A percentile compares a stretch with the other conserved stretches of the same genome.
phyloP scores from a whole-genome alignment of 2,888 invertebrate species.

The Parnassius glacialis region DNA sequence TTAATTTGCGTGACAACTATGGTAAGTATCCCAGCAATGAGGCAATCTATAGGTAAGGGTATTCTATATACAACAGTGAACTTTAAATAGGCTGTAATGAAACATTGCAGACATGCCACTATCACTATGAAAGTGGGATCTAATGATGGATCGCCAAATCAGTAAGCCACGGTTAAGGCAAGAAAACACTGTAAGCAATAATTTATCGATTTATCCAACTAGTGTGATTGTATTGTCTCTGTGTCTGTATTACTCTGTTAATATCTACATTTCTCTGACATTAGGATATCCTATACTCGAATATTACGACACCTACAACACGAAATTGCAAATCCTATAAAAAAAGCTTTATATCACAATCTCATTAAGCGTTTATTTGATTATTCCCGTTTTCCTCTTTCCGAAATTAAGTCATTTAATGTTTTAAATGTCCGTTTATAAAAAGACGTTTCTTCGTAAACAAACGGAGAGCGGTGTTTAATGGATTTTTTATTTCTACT shows the following conservation, averaged over 20 bases:
- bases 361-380: slow-evolving; percentile 28
- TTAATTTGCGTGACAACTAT: no score
- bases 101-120: no score
- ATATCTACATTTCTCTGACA: slow-evolving; percentile 22
- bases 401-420: slow-evolving; percentile 55
- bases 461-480: slow-evolving; percentile 40
- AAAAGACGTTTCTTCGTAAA: slow-evolving; percentile 46
- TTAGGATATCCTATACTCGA: no score
- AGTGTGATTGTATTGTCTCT: background rate
- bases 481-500: slow-evolving; percentile 47
- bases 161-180: no score
- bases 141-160: no score
- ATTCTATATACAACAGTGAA: no score
- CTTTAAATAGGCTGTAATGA: no score
- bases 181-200: background rate
- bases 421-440: slow-evolving; percentile 43
- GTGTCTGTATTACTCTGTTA: background rate
- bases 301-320: no score
- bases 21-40: no score
- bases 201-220: background rate
- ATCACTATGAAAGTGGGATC: no score
- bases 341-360: slow-evolving; percentile 15
- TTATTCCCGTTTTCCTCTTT: slow-evolving; percentile 38
- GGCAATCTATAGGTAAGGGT: no score
- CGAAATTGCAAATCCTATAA: slow-evolving; percentile 2